Evolutionary conservation across 53 echinoderm and acorn worm genomes (phyloP).

Genomic region (Temnopleurus reevesii): DNA sequence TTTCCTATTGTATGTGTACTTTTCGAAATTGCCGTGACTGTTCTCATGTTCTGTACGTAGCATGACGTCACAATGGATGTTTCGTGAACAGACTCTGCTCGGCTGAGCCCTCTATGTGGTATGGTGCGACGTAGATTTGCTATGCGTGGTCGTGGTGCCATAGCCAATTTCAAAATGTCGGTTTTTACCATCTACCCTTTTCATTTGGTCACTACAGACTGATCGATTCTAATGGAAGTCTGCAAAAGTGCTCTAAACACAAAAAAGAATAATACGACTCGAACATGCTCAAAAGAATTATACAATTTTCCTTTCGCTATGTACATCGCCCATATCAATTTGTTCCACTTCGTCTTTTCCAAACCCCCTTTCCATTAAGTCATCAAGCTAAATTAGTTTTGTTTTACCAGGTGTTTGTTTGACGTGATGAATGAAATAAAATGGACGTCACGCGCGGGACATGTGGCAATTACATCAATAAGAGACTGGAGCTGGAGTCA

Average conservation of each 20-base stretch:
- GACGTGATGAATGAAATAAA: constrained; percentile 49
- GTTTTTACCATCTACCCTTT: neutral
- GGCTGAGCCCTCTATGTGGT: neutral
- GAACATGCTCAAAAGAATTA: neutral
- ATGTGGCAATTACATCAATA: constrained; percentile 53
- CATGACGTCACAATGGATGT: neutral
- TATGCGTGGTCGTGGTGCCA: neutral
- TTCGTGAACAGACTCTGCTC: neutral
- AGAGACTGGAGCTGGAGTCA: constrained; percentile 35
- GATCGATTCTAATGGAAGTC: constrained; percentile 8
- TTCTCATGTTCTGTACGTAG: neutral
- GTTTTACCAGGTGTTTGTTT: constrained; percentile 51
- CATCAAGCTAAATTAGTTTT: constrained; percentile 52
- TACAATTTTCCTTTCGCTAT: neutral
- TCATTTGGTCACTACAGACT: constrained; percentile 10
- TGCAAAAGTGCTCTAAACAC: neutral
- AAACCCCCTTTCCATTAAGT: constrained; percentile 46
- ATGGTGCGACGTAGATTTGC: neutral
- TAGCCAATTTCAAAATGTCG: constrained; percentile 3
- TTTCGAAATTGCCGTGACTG: no score
- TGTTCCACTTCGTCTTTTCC: neutral
- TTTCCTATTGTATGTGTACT: no score
- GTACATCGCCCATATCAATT: neutral
- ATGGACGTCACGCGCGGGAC: constrained; percentile 29
- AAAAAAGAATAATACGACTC: neutral